Evolutionary conservation across 2,113 vertebrate species (phyloP).

Genomic region (Hippolais icterina): DNA sequence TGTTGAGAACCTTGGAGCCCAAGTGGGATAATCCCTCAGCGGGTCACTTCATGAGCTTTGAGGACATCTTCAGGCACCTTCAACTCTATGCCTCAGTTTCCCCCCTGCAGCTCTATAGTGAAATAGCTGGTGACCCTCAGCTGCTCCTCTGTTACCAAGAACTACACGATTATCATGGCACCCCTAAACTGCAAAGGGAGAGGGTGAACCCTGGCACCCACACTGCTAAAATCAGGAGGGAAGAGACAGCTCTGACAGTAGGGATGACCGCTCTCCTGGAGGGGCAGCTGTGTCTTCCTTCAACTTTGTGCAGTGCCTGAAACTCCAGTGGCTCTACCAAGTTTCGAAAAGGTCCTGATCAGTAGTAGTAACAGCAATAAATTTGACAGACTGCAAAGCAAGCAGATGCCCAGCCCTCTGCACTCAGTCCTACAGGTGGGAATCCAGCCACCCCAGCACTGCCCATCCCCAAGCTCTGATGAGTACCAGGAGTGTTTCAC

Average conservation of each 20-base stretch:
- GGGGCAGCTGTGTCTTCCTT: not conserved
- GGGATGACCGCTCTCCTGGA: accelerated
- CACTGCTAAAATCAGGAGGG: not conserved
- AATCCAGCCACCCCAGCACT: not conserved
- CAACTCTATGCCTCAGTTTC: not conserved
- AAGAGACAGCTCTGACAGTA: not conserved
- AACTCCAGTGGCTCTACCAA: not conserved
- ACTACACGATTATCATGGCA: accelerated
- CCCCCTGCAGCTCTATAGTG: not conserved
- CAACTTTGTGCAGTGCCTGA: too few relatives aligned
- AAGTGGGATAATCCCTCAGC: accelerated
- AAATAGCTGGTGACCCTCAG: not conserved
- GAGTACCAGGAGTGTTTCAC: not conserved
- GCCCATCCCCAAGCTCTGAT: not conserved
- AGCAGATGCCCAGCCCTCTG: not conserved
- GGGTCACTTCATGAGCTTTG: not conserved
- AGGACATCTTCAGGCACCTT: not conserved
- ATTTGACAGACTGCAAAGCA: not conserved
- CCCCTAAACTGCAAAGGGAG: not conserved
- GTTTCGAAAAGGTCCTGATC: not conserved
- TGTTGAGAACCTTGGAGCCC: not conserved
- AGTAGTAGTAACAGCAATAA: not conserved
- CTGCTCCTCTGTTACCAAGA: not conserved
- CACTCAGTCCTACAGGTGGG: not conserved
- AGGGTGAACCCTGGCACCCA: not conserved